phyloP scores from a whole-genome alignment of 2,888 invertebrate species.

The Coleophora flavipennella region DNA sequence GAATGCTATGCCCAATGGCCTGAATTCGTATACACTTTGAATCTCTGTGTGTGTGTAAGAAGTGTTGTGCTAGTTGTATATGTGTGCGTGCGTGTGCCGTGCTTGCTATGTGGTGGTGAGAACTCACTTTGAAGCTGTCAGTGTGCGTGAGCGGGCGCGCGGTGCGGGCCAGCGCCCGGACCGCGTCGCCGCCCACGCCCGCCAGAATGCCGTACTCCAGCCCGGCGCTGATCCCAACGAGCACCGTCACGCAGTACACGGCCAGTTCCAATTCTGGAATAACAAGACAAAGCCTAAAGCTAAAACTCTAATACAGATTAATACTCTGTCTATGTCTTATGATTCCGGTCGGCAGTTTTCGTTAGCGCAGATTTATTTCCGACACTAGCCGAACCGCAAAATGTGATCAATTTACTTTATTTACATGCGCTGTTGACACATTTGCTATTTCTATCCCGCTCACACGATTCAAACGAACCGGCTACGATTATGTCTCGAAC shows the following conservation, averaged over 20 bases:
- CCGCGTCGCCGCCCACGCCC: conserved; percentile 79
- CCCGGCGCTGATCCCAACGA: conserved; percentile 77
- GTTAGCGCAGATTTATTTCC: too few relatives aligned
- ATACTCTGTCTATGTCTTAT: too few relatives aligned
- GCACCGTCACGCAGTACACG: conserved; percentile 76
- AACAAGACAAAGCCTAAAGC: too few relatives aligned
- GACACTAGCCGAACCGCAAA: too few relatives aligned
- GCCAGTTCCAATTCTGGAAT: conserved; percentile 44
- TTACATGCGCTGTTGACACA: too few relatives aligned
- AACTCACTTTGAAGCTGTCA: conserved; percentile 31
- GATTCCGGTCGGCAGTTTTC: too few relatives aligned
- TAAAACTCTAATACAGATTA: too few relatives aligned
- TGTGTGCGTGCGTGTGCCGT: background rate
- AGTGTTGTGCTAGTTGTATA: background rate
- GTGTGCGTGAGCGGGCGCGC: conserved; percentile 71
- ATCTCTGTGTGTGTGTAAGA: background rate
- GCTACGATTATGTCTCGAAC: too few relatives aligned
- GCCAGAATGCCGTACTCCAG: conserved; percentile 88
- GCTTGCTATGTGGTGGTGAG: background rate
- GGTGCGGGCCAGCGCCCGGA: conserved; percentile 80
- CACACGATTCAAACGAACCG: too few relatives aligned
- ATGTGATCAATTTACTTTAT: too few relatives aligned
- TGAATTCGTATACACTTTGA: background rate
- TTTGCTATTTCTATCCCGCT: too few relatives aligned
- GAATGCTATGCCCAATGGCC: background rate